A percentile compares a stretch with the other conserved stretches of the same genome.
phyloP scores from a whole-genome alignment of 1,140 invertebrate species.

The Metaphire vulgaris region DNA sequence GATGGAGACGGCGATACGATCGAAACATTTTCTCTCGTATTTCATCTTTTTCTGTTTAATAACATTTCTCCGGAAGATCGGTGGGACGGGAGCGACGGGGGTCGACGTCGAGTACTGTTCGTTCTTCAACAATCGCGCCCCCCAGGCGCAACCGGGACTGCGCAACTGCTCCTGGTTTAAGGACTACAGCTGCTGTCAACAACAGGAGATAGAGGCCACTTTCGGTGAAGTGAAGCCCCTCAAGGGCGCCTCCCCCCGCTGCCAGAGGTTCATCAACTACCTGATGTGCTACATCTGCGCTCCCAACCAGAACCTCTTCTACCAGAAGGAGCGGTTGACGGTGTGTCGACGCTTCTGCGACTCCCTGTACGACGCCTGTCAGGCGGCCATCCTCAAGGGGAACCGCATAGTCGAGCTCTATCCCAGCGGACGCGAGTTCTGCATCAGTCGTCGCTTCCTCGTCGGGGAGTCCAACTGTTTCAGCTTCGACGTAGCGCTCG shows the following conservation, averaged over 20 bases:
- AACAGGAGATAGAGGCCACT: constrained; percentile 50
- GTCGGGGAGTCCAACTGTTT: constrained; percentile 43
- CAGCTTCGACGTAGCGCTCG: constrained; percentile 34
- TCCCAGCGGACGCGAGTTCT: constrained; percentile 46
- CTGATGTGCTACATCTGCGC: constrained; percentile 53
- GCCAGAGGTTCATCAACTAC: constrained; percentile 50
- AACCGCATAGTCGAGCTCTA: constrained; percentile 46
- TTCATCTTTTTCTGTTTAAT: no score
- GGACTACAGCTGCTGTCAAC: constrained; percentile 50
- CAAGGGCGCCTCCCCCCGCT: constrained; percentile 45
- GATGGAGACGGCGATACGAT: no score
- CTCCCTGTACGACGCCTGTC: constrained; percentile 41
- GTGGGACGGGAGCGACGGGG: no score
- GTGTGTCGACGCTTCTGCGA: constrained; percentile 51
- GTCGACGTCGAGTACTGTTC: constrained; percentile 44
- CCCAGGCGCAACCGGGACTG: constrained; percentile 45
- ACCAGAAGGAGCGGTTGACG: constrained; percentile 44
- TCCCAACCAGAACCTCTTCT: constrained; percentile 49
- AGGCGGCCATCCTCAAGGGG: constrained; percentile 41
- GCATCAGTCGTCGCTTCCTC: constrained; percentile 45
- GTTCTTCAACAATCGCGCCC: constrained; percentile 52
- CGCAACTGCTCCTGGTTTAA: constrained; percentile 53
- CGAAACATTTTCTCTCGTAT: no score
- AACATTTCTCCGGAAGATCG: no score
- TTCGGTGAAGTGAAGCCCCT: constrained; percentile 50